Conservation (phyloP, 1,140 invertebrate species). For the Orius insidiosus region DNA sequence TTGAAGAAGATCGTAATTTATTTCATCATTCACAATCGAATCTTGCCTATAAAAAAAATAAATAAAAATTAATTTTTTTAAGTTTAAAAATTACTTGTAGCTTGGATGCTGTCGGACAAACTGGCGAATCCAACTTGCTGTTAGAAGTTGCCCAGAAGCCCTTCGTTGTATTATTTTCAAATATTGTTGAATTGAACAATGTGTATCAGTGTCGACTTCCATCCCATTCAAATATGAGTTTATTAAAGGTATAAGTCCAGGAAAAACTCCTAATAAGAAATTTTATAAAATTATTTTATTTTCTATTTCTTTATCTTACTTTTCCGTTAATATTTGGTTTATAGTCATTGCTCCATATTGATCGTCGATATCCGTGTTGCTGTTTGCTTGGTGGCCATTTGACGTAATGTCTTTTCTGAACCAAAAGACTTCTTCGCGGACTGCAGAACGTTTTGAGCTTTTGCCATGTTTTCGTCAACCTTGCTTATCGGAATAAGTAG, state of each 20-base stretch:
- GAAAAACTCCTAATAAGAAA: slow-evolving; percentile 76
- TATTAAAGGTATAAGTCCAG: slow-evolving; percentile 86
- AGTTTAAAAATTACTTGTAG: slow-evolving; percentile 50
- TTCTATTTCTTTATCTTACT: too few relatives aligned
- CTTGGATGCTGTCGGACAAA: slow-evolving; percentile 78
- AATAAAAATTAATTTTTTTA: neutral
- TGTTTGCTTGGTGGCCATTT: slow-evolving; percentile 20
- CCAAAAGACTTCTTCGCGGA: slow-evolving; percentile 71
- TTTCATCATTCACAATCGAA: slow-evolving; percentile 70
- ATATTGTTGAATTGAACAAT: slow-evolving; percentile 94
- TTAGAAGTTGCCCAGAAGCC: slow-evolving; percentile 74
- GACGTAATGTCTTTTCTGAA: slow-evolving; percentile 67
- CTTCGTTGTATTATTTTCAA: slow-evolving; percentile 86
- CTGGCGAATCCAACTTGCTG: slow-evolving; percentile 79
- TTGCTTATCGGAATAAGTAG: slow-evolving; percentile 96
- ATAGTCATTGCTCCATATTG: slow-evolving; percentile 64
- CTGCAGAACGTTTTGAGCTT: slow-evolving; percentile 79
- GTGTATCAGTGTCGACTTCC: slow-evolving; percentile 91
- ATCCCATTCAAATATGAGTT: slow-evolving; percentile 81
- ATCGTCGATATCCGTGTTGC: slow-evolving; percentile 26
- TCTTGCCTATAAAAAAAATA: slow-evolving; percentile 47
- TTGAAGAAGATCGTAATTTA: slow-evolving; percentile 85
- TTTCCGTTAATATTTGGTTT: slow-evolving; percentile 48
- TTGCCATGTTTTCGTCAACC: slow-evolving; percentile 96
- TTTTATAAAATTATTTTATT: too few relatives aligned